Evolutionary conservation across 2,113 vertebrate species (phyloP), one percentile per base, ranked within the genome.

Genomic region (Corydoras maculifer): DNA sequence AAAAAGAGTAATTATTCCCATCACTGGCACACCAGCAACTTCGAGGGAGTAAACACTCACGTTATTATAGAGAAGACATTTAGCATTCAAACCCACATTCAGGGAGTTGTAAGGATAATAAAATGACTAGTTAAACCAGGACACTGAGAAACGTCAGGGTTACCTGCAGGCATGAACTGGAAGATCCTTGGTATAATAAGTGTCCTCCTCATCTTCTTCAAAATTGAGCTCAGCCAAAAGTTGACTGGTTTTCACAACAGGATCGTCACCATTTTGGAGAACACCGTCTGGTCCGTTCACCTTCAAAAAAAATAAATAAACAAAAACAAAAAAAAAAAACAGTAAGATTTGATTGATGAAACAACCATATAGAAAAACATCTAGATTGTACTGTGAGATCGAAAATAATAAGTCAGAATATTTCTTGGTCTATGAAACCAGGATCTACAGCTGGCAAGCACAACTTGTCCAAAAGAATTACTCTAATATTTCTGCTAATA

Each of bases 101-200:
- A 43, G 35, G 35, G 35, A 43, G 35, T 43, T 43, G 35, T 43
- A 43, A 43, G 35, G 35, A 43, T 43, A 43, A 1, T 8, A 43
- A 8, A 43, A 43, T 4, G 35, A 43, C 35, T 43, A 43, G 35
- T 43, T 43, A 4, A 4, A 43, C 35, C 35, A 2, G 35, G 35
- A 43, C 35, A 43, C 4, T 43, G 35, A 43, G 35, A 43, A 43
- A 43, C 35, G 1, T 43, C 35, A 43, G 12, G 13, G 25, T 15
- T 76, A 98, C 96, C 96, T 99, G 95, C 97, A 98, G 32, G 97
- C 97, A 2, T 99, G 97, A 62, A 94, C 79, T 0, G 97, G 97
- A 51, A 99, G 92, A 48, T 99, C 97, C 90, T 99, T 99, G 18
- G 95, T 98, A 83, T 98, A 99, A 14, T 98, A 99, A 0, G 97